Evolutionary conservation across 2,113 vertebrate genomes (phyloP).

Genomic region (Rattus norvegicus): GRCr8 NC_086021.1:165368501-165369000

Average conservation of each 20-base stretch:
- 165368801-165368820: neutral
- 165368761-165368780: neutral
- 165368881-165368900: neutral
- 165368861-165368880: neutral
- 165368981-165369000: neutral
- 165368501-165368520: neutral
- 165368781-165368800: neutral
- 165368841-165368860: no score
- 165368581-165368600: neutral
- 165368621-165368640: neutral
- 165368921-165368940: neutral
- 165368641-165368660: neutral
- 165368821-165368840: neutral
- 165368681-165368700: neutral
- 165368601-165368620: neutral
- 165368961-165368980: neutral
- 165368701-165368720: neutral
- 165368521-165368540: neutral
- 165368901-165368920: neutral
- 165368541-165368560: neutral
- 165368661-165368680: neutral
- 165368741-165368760: neutral
- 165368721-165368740: neutral
- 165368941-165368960: neutral
- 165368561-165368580: neutral